Percentiles rank a stretch among this genome's conserved stretches.
Conservation (phyloP, 2,888 invertebrate species). For the Heliothis peltigera region DNA sequence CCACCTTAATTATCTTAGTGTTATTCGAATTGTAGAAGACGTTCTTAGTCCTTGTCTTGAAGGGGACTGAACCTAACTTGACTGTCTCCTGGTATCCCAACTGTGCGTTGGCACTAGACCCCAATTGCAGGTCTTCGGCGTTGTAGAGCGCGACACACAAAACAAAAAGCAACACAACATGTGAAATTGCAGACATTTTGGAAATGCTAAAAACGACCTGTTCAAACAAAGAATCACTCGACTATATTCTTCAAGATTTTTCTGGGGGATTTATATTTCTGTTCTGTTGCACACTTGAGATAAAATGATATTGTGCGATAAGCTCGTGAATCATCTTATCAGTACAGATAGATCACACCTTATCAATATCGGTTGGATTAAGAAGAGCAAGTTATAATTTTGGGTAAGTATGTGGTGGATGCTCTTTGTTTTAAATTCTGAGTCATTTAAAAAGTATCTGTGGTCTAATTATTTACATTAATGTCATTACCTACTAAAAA, state of each 20-base stretch:
- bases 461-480: too few species aligned
- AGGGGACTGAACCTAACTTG: slow-evolving; percentile 73
- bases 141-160: slow-evolving; percentile 48
- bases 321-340: slow-evolving; percentile 35
- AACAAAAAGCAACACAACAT: slow-evolving; percentile 26
- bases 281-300: slow-evolving; percentile 28
- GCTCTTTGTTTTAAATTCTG: background rate
- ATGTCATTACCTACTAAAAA: too few species aligned
- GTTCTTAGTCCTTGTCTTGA: slow-evolving; percentile 76
- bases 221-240: background rate
- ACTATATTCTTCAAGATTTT: slow-evolving; percentile 5
- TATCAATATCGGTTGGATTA: slow-evolving; percentile 18
- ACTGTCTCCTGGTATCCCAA: slow-evolving; percentile 76
- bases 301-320: slow-evolving; percentile 24
- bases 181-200: slow-evolving; percentile 40
- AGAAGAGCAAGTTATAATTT: background rate
- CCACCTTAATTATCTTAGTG: slow-evolving; percentile 76
- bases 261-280: slow-evolving; percentile 39
- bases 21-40: slow-evolving; percentile 78
- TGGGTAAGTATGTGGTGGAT: background rate
- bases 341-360: slow-evolving; percentile 12
- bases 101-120: slow-evolving; percentile 67
- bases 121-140: slow-evolving; percentile 72
- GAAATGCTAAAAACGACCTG: background rate
- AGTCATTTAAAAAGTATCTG: background rate